A percentile compares a stretch with the other conserved stretches of the same genome.
Evolutionary conservation across 2,797 vertebrate genomes (phyloP).

Genomic region (Ctenopoma kingsleyae): DNA sequence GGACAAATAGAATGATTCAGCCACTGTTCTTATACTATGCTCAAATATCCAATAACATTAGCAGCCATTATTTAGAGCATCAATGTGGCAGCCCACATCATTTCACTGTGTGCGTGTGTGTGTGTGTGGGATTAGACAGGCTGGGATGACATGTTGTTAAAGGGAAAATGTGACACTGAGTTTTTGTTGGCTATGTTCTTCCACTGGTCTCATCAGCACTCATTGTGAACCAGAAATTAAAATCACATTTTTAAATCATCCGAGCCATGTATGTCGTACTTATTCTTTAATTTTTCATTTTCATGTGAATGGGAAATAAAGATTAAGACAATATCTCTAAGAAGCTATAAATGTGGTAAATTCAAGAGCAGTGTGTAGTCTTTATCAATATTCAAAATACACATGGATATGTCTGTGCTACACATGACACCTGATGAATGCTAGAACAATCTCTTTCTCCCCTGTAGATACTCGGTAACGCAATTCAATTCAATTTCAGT

Average conservation of each 20-base stretch:
- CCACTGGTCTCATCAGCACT: conserved; percentile 12
- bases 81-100: conserved; percentile 43
- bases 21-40: conserved; percentile 1
- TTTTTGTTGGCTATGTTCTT: conserved; percentile 8
- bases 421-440: too few species aligned
- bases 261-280: not conserved
- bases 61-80: conserved; percentile 41
- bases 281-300: conserved; percentile 7
- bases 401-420: too few species aligned
- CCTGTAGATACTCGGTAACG: too few species aligned
- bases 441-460: too few species aligned
- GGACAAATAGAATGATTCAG: conserved; percentile 12
- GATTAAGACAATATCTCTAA: not conserved
- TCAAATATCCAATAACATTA: conserved; percentile 58
- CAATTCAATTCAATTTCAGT: too few species aligned
- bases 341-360: not conserved
- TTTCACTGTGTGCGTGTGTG: conserved; percentile 28
- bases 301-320: not conserved
- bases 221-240: conserved; percentile 22
- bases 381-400: not conserved
- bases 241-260: conserved; percentile 12
- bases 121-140: conserved; percentile 4
- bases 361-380: too few species aligned
- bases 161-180: conserved; percentile 18
- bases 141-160: conserved; percentile 17